Percentiles rank a stretch among this genome's conserved stretches.
Conservation (phyloP, 2,888 invertebrate species). For the Meteorus colon region DNA sequence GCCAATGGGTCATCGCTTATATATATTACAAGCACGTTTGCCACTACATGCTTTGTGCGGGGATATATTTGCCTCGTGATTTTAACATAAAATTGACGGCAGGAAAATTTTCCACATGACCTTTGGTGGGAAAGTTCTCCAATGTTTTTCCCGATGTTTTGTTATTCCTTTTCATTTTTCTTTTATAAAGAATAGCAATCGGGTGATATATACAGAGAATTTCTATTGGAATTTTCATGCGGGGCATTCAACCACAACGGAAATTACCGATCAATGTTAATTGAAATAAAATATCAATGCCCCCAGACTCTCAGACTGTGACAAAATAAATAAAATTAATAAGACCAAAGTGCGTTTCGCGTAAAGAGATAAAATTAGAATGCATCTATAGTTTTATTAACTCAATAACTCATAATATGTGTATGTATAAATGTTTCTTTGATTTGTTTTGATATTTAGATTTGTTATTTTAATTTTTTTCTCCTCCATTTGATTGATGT, state of each 20-base stretch:
- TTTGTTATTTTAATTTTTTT: neutral
- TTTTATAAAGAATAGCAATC: neutral
- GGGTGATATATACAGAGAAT: neutral
- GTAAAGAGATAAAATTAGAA: slow-evolving; percentile 8
- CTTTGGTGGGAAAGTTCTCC: slow-evolving; percentile 6
- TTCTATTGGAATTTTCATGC: slow-evolving; percentile 3
- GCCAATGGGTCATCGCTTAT: slow-evolving; percentile 28
- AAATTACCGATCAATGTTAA: slow-evolving; percentile 3
- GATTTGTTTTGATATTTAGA: neutral
- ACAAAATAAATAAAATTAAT: slow-evolving; percentile 17
- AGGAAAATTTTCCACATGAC: slow-evolving; percentile 19
- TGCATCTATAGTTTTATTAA: slow-evolving; percentile 1
- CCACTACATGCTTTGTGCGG: neutral
- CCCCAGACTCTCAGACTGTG: neutral
- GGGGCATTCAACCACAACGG: slow-evolving; percentile 14
- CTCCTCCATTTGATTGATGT: neutral
- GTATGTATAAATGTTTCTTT: neutral
- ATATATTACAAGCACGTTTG: neutral
- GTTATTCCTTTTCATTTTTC: neutral
- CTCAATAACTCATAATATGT: neutral
- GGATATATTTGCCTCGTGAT: slow-evolving; percentile 21
- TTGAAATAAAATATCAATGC: slow-evolving; percentile 11
- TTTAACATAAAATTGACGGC: slow-evolving; percentile 21
- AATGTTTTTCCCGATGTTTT: neutral
- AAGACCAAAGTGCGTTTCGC: slow-evolving; percentile 8